Evolutionary conservation across 2,797 vertebrate genomes (phyloP).

Genomic region (Pseudochirops cupreus): DNA sequence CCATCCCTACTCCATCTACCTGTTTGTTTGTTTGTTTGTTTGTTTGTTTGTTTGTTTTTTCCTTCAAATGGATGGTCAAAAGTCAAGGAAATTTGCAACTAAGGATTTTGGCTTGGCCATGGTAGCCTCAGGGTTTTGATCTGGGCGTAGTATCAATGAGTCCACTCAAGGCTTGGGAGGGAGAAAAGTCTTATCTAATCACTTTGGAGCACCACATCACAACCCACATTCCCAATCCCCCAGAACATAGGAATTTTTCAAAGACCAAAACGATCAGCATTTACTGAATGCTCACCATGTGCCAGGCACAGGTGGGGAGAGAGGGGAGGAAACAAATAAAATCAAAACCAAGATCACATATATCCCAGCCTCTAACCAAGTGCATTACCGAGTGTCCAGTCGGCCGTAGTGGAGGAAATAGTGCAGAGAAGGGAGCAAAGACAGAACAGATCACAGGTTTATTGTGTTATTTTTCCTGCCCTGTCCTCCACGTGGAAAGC

Average conservation of each 20-base stretch:
- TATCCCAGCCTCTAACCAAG: not conserved
- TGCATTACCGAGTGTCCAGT: not conserved
- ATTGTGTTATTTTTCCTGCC: not conserved
- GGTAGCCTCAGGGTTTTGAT: conserved; percentile 10
- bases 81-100: not conserved
- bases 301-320: not conserved
- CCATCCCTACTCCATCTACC: not conserved
- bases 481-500: not conserved
- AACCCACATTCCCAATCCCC: not conserved
- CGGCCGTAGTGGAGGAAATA: not conserved
- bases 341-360: not conserved
- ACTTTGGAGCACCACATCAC: not conserved
- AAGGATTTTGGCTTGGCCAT: not conserved
- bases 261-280: not conserved
- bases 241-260: not conserved
- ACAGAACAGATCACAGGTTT: not conserved
- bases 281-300: not conserved
- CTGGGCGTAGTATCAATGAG: not conserved
- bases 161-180: not conserved
- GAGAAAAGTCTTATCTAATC: not conserved
- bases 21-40: too few relatives aligned
- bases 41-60: not conserved
- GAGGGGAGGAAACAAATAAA: not conserved
- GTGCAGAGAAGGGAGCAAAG: not conserved
- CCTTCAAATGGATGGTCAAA: not conserved